Evolutionary conservation across 2,888 invertebrate species (phyloP).

Genomic region (Pemphredon lugubris): DNA sequence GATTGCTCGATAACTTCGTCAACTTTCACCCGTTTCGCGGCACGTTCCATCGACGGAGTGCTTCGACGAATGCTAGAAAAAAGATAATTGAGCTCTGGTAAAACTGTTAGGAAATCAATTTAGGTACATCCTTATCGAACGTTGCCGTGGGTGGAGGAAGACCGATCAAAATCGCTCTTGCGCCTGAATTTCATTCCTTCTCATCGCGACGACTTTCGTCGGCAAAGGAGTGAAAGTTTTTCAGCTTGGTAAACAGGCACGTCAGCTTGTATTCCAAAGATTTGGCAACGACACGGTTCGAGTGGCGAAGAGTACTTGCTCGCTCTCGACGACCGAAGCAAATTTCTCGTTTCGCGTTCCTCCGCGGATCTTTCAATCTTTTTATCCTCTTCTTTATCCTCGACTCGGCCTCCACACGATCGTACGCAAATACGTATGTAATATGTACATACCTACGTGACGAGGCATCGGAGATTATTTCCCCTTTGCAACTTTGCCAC

Average conservation of each 20-base stretch:
- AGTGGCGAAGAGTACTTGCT: constrained; percentile 35
- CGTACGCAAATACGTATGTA: no score
- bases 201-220: constrained; percentile 30
- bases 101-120: no score
- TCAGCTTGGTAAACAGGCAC: constrained; percentile 51
- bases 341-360: constrained; percentile 25
- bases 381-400: no score
- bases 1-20: neutral
- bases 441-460: no score
- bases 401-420: no score
- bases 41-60: no score
- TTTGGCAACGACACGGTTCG: constrained; percentile 56
- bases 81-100: no score
- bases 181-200: constrained; percentile 8
- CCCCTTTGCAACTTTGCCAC: neutral
- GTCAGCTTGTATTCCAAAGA: constrained; percentile 50
- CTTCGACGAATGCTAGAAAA: no score
- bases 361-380: no score
- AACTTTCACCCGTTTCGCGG: neutral
- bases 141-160: no score
- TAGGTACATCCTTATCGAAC: no score
- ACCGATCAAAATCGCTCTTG: no score
- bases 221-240: constrained; percentile 57
- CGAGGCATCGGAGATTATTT: neutral
- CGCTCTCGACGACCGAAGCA: constrained; percentile 26